Percentiles rank a stretch among this genome's conserved stretches.
Evolutionary conservation across 2,888 invertebrate species (phyloP).

Genomic region (Mystacides longicornis): DNA sequence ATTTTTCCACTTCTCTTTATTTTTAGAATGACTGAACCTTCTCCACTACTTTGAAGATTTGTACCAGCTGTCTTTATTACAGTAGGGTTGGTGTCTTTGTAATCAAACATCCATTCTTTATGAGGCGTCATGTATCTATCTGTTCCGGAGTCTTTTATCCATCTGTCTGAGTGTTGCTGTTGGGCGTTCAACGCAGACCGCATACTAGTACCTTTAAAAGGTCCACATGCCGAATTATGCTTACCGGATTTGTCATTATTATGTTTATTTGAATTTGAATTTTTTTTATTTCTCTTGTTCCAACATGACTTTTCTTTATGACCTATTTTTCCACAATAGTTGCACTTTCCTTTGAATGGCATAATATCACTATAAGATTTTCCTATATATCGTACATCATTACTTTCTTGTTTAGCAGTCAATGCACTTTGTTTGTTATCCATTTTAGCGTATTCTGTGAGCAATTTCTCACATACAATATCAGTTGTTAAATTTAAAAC

Average conservation of each 20-base stretch:
- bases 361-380: background rate
- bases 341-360: background rate
- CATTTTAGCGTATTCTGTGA: no score
- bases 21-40: background rate
- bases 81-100: background rate
- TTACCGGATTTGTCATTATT: background rate
- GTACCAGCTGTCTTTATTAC: background rate
- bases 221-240: background rate
- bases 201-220: background rate
- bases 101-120: background rate
- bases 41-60: background rate
- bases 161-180: background rate
- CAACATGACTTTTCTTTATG: background rate
- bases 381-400: background rate
- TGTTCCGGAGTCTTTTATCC: background rate
- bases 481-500: no score
- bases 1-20: background rate
- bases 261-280: background rate
- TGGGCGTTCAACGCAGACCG: background rate
- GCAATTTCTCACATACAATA: no score
- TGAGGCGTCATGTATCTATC: background rate
- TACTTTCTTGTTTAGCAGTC: no score
- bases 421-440: no score
- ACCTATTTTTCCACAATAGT: background rate
- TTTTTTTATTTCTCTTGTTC: background rate